Conservation (phyloP, 2,888 invertebrate genomes). For the Nomada flava region DNA sequence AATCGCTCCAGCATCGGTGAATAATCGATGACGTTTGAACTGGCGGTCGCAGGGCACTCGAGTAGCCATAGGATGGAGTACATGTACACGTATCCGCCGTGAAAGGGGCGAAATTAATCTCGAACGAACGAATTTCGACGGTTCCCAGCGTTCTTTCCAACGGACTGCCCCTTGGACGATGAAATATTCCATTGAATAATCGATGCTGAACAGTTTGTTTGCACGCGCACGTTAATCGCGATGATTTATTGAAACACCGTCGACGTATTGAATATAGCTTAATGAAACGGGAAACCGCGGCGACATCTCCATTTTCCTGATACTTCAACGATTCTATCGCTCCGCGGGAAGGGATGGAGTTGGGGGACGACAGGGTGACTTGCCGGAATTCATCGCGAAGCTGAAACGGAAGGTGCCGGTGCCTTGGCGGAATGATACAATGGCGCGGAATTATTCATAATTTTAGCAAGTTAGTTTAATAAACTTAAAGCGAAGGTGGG, state of each 20-base stretch:
- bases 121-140: neutral
- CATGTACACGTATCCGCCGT: neutral
- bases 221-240: too few species aligned
- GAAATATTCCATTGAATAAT: constrained; percentile 5
- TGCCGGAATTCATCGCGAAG: constrained; percentile 19
- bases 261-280: constrained; percentile 15
- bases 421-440: constrained; percentile 54
- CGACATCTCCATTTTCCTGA: constrained; percentile 46
- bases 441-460: constrained; percentile 72
- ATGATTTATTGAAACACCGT: constrained; percentile 4
- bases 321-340: constrained; percentile 19
- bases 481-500: constrained; percentile 76
- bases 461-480: constrained; percentile 77
- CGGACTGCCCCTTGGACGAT: neutral
- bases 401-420: constrained; percentile 37
- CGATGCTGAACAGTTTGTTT: constrained; percentile 12
- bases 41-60: neutral
- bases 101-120: constrained; percentile 16
- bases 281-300: constrained; percentile 30
- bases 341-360: neutral
- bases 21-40: constrained; percentile 48
- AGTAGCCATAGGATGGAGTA: neutral
- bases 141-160: neutral
- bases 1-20: constrained; percentile 35
- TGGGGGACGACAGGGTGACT: constrained; percentile 9